Conservation (phyloP, 1,140 invertebrate species). For the Yoshiicerus persimilis region DNA sequence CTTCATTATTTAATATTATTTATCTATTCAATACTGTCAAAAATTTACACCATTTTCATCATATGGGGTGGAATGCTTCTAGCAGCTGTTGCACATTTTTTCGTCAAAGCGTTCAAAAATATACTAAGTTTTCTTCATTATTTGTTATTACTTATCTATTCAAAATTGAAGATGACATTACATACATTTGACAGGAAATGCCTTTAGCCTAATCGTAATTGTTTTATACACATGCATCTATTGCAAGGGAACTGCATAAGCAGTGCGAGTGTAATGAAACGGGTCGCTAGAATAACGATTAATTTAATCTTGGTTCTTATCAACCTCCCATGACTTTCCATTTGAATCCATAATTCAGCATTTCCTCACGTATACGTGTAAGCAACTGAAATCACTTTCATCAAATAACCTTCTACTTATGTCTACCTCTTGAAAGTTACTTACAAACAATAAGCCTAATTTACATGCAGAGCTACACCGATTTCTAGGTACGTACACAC, state of each 20-base stretch:
- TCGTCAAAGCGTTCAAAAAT: too few relatives aligned
- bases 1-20: too few relatives aligned
- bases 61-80: too few relatives aligned
- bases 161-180: too few relatives aligned
- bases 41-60: too few relatives aligned
- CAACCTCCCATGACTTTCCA: background rate
- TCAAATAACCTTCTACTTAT: background rate
- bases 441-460: background rate
- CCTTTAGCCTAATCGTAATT: background rate
- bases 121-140: too few relatives aligned
- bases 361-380: background rate
- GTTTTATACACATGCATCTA: background rate
- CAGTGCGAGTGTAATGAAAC: background rate
- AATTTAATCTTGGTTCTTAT: background rate
- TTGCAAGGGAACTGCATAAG: background rate
- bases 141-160: too few relatives aligned
- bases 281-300: background rate
- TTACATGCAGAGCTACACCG: background rate
- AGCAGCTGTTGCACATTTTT: too few relatives aligned
- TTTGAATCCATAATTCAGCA: background rate
- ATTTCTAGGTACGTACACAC: background rate
- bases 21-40: too few relatives aligned
- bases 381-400: background rate
- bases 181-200: background rate
- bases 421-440: background rate